Base-by-base conservation (phyloP, 2,113 vertebrate genomes). In the Pleuronectes platessa region DNA sequence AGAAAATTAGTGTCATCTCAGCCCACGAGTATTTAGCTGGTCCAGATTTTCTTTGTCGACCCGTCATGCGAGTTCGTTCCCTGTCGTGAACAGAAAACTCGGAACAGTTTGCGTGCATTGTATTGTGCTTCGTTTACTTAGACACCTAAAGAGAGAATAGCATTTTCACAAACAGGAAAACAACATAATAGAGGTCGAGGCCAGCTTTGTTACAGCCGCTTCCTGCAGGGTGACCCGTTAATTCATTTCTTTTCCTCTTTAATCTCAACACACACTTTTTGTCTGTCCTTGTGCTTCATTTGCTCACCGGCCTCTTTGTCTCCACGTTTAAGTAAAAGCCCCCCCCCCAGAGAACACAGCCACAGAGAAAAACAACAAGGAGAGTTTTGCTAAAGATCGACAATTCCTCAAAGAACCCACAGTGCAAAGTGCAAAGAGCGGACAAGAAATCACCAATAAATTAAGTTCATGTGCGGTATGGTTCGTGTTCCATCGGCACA, bases 391-490 rank as follows among this genome's bases (percentile, higher is more conserved):
- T 77, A 60, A 78, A 85, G 82, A 78, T 64, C 59, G 75, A 82
- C 76, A 63, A 66, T 63, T 74, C 64, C 56, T 75, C 53, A 72
- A 78, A 71, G 64, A 81, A 61, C 66, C 88, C 82, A 75, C 71
- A 47, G 63, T 81, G 83, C 82, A 88, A 63, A 63, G 91, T 89
- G 91, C 82, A 86, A 90, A 86, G 72, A 84, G 80, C 55, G 45
- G 75, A 90, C 84, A 83, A 89, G 61, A 70, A 86, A 80, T 85
- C 81, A 86, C 73, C 79, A 84, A 92, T 92, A 92, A 92, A 92
- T 92, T 76, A 86, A 86, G 83, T 89, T 77, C 70, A 77, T 75
- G 78, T 82, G 72, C 78, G 21, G 71, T 15, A 24, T 24, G 58
- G 64, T 62, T 63, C 68, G 17, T 2, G 24, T 71, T 71, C 64